These are phyloP conservation scores for Heliconius melpomene DNA, from an alignment of 1,140 invertebrate species.

Conservation along the genomic window DNA sequence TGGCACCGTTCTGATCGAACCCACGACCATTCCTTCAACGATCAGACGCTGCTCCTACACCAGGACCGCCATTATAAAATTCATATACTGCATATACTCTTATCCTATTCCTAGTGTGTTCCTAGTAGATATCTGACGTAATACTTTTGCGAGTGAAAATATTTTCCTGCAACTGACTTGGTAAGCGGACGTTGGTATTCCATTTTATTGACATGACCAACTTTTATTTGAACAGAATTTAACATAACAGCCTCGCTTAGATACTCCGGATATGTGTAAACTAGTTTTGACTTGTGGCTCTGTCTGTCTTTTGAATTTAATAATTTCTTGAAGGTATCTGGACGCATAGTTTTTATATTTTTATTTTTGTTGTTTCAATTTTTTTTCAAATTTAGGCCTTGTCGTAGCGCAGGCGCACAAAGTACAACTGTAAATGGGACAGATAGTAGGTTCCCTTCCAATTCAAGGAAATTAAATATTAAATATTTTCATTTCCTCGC, in stretches of 20 bases:
- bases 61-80: background rate
- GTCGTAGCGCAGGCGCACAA: too few relatives aligned
- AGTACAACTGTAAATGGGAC: too few relatives aligned
- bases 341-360: too few relatives aligned
- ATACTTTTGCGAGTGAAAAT: conserved; percentile 9
- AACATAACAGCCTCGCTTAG: conserved; percentile 4
- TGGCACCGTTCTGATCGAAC: background rate
- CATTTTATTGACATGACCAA: conserved; percentile 15
- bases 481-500: too few relatives aligned
- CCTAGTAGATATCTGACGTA: conserved; percentile 3
- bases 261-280: background rate
- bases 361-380: too few relatives aligned
- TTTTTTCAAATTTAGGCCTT: too few relatives aligned
- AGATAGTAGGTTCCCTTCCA: too few relatives aligned
- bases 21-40: background rate
- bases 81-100: background rate
- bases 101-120: background rate
- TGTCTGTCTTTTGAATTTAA: background rate
- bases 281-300: background rate
- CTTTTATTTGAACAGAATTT: background rate
- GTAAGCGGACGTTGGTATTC: conserved; percentile 15
- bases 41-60: background rate
- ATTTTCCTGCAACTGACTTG: conserved; percentile 10
- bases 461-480: too few relatives aligned
- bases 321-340: too few relatives aligned